Evolutionary conservation across 2,797 vertebrate species (phyloP), one percentile per base, ranked within the genome.

Genomic region (Falco rusticolus): DNA sequence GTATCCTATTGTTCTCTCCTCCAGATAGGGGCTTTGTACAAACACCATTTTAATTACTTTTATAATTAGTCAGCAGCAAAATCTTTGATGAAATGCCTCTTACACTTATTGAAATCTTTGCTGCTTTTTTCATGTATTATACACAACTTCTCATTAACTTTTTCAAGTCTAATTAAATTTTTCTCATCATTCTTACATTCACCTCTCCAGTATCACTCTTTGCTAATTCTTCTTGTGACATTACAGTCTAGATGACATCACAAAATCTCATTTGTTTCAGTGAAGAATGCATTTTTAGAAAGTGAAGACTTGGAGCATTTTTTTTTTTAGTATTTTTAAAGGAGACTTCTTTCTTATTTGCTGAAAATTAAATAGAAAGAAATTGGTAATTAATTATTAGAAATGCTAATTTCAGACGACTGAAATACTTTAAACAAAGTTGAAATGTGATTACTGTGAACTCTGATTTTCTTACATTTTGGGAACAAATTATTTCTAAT

Each of bases 21-120:
- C 80, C 39, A 60, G 50, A 84, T 13, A 75, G 72, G 45, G 79
- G 13, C 57, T 85, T 60, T 26, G 8, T 66, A 25, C 87, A 80
- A 94, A 89, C 81, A 92, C 45, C 45, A 33, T 37, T 90, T 91
- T 96, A 96, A 96, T 96, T 91, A 93, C 92, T 92, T 96, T 89
- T 83, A 34, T 93, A 94, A 96, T 97, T 95, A 96, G 89, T 82
- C 84, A 91, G 82, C 25, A 33, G 71, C 72, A 39, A 84, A 93
- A 90, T 89, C 82, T 82, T 76, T 54, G 87, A 74, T 53, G 76
- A 89, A 74, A 41, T 14, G 37, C 22, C 59, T 89, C 91, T 41
- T 72, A 50, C 6, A 33, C 43, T 63, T 53, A 31, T 6, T 61
- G 91, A 59, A 83, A 53, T 47, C 78, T 81, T 31, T 22, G 34